Base-by-base conservation (phyloP, 1,140 invertebrate species). In the Lethrus apterus region DNA sequence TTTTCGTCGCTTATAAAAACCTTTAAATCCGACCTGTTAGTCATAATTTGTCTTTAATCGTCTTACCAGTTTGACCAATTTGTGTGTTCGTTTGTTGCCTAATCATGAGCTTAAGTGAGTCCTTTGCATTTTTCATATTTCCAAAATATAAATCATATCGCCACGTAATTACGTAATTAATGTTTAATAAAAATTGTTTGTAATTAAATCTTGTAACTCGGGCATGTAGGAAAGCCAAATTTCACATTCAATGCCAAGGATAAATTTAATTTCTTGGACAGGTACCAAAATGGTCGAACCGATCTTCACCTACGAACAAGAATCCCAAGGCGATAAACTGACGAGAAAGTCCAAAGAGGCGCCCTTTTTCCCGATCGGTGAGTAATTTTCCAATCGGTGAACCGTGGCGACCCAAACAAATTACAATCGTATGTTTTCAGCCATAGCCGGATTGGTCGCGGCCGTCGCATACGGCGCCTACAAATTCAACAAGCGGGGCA, bases 381-480 rank as follows among this genome's bases (percentile, higher is more conserved):
- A 71, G 55, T 48, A 18, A 18, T 10, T 34, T 17, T n/a, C n/a
- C n/a, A n/a, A n/a, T n/a, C n/a, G n/a, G n/a, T n/a, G n/a, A n/a
- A n/a, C n/a, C n/a, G n/a, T n/a, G n/a, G n/a, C n/a, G n/a, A n/a
- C n/a, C n/a, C n/a, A n/a, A n/a, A 21, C 8, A 36, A n/a, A 38
- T 4, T 38, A n/a, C 8, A 38, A 23, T n/a, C 10, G 14, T 38
- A 0, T 8, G 2, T 4, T 75, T 77, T 50, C 62, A 93, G 89
- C 88, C 56, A 73, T 91, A 44, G 57, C 71, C 30, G 82, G 84
- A 15, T 74, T 84, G 15, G 54, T 80, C 2, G 75, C 73, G 21
- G 79, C 82, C n/a, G 74, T 77, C 47, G 70, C 65, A 2, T 79
- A 80, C 66, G 88, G 86, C 42, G 77, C 74, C 1, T 84, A 84